Evolutionary conservation across 2,888 invertebrate species (phyloP), one percentile per base, ranked within the genome.

Genomic region (Lomographa bimaculata): DNA sequence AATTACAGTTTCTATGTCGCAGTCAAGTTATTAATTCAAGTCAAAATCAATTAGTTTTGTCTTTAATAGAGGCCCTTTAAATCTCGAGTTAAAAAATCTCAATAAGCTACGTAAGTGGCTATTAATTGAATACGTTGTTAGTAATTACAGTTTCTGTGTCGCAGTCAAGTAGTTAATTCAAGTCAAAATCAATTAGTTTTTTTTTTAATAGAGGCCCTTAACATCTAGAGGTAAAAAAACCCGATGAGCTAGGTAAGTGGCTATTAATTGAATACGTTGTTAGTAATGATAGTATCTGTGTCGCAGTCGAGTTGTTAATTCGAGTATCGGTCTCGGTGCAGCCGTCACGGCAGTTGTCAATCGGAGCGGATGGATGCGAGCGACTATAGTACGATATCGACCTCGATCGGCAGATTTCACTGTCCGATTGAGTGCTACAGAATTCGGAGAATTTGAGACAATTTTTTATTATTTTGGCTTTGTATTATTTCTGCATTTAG

Each of bases 301-400:
- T 14, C 3, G 14, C 4, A 14, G 14, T 14, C 4, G 14, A 8
- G 26, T 6, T 29, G 20, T 8, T 30, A 29, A 27, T 37, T 30
- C 21, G 23, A 9, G 10, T 34, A 32, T 29, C 36, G 14, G 37
- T 32, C 7, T 14, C 11, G 41, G 60, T 70, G 71, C 71, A 66
- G 64, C 18, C 78, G 75, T 76, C 79, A 82, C 82, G 82, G 67
- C 71, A 57, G 65, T 70, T 76, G 83, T 82, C 86, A 84, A 81
- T 85, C 82, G 75, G 83, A 78, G 70, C 82, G 72, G 69, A 60
- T 61, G 71, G 76, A 77, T 74, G 77, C 73, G 71, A 68, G 70
- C 68, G 74, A 76, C 60, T n/a, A n/a, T n/a, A n/a, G 76, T 75
- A 77, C 67, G 79, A 76, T 76, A 75, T 67, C 76, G 80, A 78